These are phyloP conservation scores for Cololabis saira DNA, from an alignment of 2,113 vertebrate species.

Conservation along the genomic window DNA sequence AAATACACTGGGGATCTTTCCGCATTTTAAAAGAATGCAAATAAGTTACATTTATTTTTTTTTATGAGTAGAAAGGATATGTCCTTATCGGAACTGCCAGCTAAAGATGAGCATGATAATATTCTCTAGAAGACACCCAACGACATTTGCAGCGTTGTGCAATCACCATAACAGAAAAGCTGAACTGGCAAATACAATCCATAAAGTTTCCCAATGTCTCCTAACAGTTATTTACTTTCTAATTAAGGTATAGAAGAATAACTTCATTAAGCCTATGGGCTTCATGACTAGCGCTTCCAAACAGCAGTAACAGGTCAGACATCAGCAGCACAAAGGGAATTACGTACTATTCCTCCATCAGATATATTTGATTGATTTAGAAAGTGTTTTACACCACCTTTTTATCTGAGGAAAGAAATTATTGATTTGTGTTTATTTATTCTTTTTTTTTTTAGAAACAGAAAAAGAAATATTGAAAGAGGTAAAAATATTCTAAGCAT, in stretches of 20 bases:
- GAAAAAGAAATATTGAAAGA: too few relatives aligned
- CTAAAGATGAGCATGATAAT: constrained; percentile 10
- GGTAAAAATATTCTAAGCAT: too few relatives aligned
- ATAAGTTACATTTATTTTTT: not conserved
- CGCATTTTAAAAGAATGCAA: not conserved
- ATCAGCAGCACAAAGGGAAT: too few relatives aligned
- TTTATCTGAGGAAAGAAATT: too few relatives aligned
- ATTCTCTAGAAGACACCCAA: constrained; percentile 16
- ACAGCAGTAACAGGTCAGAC: constrained; percentile 9
- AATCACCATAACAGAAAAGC: constrained; percentile 29
- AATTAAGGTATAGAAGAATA: constrained; percentile 20
- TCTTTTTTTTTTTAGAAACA: too few relatives aligned
- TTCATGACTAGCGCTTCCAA: constrained; percentile 9
- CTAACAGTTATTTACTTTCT: constrained; percentile 28
- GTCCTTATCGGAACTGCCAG: not conserved
- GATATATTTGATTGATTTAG: too few relatives aligned
- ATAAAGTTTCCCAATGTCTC: constrained; percentile 34
- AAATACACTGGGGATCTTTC: not conserved
- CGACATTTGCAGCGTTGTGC: constrained; percentile 34
- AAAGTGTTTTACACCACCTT: too few relatives aligned
- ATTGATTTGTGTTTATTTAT: too few relatives aligned
- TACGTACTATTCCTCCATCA: too few relatives aligned
- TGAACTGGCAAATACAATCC: constrained; percentile 58
- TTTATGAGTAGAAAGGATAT: constrained; percentile 9
- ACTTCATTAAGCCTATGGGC: constrained; percentile 39